Percentiles rank a stretch among this genome's conserved stretches.
phyloP scores from a whole-genome alignment of 1,140 invertebrate species.

The Adoxophyes honmai region DNA sequence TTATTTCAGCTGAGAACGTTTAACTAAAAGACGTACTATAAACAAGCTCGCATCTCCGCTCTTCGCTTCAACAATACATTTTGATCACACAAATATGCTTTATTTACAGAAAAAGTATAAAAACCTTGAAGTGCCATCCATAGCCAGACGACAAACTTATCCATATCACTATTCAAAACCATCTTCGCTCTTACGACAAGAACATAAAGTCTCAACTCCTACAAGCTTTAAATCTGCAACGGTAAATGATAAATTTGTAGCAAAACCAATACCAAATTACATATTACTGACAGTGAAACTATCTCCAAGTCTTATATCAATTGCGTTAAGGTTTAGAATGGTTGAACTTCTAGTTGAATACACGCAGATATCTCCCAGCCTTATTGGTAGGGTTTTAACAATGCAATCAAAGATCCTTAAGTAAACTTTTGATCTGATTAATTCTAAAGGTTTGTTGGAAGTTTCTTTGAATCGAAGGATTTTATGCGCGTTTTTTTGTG shows the following conservation, averaged over 20 bases:
- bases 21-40: too few relatives aligned
- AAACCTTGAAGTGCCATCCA: conserved; percentile 7
- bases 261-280: neutral
- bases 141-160: neutral
- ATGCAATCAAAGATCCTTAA: conserved; percentile 1
- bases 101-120: too few relatives aligned
- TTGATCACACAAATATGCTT: conserved; percentile 8
- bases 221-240: neutral
- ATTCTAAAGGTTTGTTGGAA: neutral
- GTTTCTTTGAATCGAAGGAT: neutral
- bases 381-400: conserved; percentile 12
- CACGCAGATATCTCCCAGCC: neutral
- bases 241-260: neutral
- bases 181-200: neutral
- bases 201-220: neutral
- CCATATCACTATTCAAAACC: neutral
- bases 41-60: neutral
- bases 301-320: neutral
- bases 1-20: too few relatives aligned
- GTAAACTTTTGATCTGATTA: conserved; percentile 8
- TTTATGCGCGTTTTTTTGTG: too few relatives aligned
- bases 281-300: neutral
- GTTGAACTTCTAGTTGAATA: neutral
- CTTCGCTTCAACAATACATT: neutral
- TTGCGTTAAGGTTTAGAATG: neutral